Evolutionary conservation across 2,888 invertebrate species (phyloP).

Genomic region (Phragmatobia fuliginosa): DNA sequence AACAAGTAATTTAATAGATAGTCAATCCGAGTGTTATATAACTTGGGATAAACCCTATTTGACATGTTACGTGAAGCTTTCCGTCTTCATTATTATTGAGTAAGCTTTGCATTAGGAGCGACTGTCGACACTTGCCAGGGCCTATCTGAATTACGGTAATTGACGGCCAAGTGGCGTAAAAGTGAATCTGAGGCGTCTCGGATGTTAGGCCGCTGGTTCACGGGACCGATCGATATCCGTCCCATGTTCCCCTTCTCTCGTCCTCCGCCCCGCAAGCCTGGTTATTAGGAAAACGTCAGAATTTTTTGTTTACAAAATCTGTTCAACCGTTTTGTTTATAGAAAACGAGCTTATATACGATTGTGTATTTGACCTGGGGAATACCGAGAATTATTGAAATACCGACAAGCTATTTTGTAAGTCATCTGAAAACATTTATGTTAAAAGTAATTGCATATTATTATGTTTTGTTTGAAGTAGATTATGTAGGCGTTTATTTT

Average conservation of each 20-base stretch:
- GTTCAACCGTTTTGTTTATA: slow-evolving; percentile 16
- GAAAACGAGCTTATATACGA: slow-evolving; percentile 12
- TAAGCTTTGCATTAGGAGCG: slow-evolving; percentile 35
- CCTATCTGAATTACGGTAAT: slow-evolving; percentile 63
- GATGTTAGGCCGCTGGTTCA: slow-evolving; percentile 58
- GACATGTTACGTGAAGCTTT: slow-evolving; percentile 30
- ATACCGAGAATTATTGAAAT: slow-evolving; percentile 19
- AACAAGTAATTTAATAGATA: slow-evolving; percentile 5
- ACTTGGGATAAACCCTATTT: slow-evolving; percentile 30
- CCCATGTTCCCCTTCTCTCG: slow-evolving; percentile 38
- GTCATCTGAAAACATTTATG: slow-evolving; percentile 14
- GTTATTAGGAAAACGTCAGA: slow-evolving; percentile 40
- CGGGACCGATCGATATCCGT: slow-evolving; percentile 62
- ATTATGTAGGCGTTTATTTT: not conserved
- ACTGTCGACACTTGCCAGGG: slow-evolving; percentile 50
- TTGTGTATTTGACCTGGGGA: slow-evolving; percentile 7
- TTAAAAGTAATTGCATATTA: slow-evolving; percentile 14
- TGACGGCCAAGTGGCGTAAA: slow-evolving; percentile 71
- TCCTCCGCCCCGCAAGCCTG: slow-evolving; percentile 42
- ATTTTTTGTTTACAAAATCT: slow-evolving; percentile 14
- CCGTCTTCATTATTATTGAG: slow-evolving; percentile 31
- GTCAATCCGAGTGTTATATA: slow-evolving; percentile 15
- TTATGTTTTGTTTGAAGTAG: slow-evolving; percentile 4
- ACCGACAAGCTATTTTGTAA: slow-evolving; percentile 15
- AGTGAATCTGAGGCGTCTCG: slow-evolving; percentile 65